Evolutionary conservation across 2,888 invertebrate species (phyloP), one percentile per base, ranked within the genome.

Genomic region (Eupithecia exiguata): DNA sequence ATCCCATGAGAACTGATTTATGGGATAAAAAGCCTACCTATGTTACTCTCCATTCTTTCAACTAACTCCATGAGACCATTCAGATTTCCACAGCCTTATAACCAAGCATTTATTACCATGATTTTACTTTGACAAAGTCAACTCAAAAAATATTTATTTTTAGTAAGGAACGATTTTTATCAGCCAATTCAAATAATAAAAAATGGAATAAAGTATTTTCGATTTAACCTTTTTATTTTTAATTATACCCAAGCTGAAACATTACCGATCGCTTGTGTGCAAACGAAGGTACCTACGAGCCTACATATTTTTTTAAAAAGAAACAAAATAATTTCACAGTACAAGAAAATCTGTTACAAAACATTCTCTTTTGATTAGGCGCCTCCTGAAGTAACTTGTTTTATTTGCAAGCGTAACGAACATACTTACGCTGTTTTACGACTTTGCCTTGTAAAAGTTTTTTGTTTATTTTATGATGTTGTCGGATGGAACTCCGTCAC

Each of bases 341-440:
- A 18, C 43, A 46, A 65, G 38, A 69, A 69, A 40, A 69, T 61
- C 70, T 18, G 30, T 61, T 65, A 36, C 53, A 74, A 73, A 73
- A 75, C 70, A 76, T 70, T 69, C 65, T 14, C 65, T 69, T 75
- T 71, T 73, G 73, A 76, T 76, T 76, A 71, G 70, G 79, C 81
- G 80, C 81, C 82, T 72, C 72, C 63, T 76, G 68, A 69, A 77
- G 83, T 82, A 77, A 83, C 84, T 83, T 83, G 82, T 83, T 81
- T 77, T 75, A 79, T 76, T 78, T 78, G 79, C 74, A 76, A 81
- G 82, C 82, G 78, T 79, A 78, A 79, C 73, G 80, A 78, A 80
- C 77, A 80, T 79, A 81, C 81, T 82, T 85, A 80, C 83, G 85
- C 84, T 84, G 84, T 85, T 87, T 86, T 86, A 87, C 81, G 80